Evolutionary conservation across 2,113 vertebrate species (phyloP), one percentile per base, ranked within the genome.

Genomic region (Lepus europaeus): DNA sequence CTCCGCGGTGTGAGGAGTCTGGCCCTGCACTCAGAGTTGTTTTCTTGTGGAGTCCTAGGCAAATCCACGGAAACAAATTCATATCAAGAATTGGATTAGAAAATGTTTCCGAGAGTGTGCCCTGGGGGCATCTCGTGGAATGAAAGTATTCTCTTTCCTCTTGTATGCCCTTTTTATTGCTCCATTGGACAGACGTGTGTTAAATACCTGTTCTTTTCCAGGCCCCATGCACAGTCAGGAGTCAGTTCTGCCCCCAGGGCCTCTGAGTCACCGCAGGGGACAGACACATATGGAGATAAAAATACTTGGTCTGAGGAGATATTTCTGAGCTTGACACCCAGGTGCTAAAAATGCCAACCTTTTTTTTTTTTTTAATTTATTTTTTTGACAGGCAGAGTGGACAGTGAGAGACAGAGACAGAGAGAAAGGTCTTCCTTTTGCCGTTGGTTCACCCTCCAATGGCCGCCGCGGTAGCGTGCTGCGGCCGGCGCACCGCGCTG

Each of bases 21-120:
- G 64, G 53, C 17, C 64, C 63, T 39, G 56, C 72, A 73, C 8
- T 86, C 69, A 87, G 51, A 70, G 29, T 73, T 53, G 16, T n/a
- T 94, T 95, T 85, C 81, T 64, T 64, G 61, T 81, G 53, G 31
- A 56, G 19, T 89, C 74, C 89, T 3, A 90, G 73, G 68, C 69
- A 94, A 94, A 85, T 61, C 68, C 25, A 70, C 45, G n/a, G 87
- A 95, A 72, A 91, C 49, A 89, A 51, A 94, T 68, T 76, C 53
- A 0, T 45, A 72, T 36, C 63, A 85, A 61, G 61, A 84, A 91
- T 79, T 78, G 53, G 95, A 90, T 72, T 77, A 87, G 27, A 73
- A 96, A 91, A 63, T 94, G 61, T 77, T 95, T 63, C 78, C 27
- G 22, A 79, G 45, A 63, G 23, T 76, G 36, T 72, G 29, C 27